A percentile compares a stretch with the other conserved stretches of the same genome.
Conservation (phyloP, 2,888 invertebrate genomes). For the Pachydiplax longipennis region DNA sequence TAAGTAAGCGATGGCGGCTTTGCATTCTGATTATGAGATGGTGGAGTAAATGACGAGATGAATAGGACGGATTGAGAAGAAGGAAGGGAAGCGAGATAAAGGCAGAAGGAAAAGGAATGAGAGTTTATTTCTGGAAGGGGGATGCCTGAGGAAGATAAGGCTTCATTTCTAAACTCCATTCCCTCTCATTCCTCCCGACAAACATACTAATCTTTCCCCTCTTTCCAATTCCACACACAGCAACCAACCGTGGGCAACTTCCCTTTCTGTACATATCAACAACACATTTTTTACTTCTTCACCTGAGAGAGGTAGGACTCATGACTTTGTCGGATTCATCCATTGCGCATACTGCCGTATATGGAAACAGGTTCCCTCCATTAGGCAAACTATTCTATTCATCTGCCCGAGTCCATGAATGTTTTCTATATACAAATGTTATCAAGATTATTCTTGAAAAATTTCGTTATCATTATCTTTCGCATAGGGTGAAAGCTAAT, state of each 20-base stretch:
- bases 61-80: neutral
- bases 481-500: no score
- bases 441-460: no score
- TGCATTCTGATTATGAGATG: neutral
- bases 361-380: no score
- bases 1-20: no score
- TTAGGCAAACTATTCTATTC: no score
- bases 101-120: neutral
- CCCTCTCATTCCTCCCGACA: neutral
- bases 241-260: neutral
- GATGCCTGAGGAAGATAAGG: constrained; percentile 12
- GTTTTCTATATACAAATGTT: no score
- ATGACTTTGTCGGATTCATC: no score
- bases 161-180: constrained; percentile 5
- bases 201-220: constrained; percentile 2
- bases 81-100: neutral
- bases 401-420: no score
- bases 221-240: neutral
- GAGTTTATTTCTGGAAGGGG: neutral
- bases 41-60: neutral
- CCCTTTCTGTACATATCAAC: neutral
- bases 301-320: neutral
- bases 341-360: no score
- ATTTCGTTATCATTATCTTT: no score
- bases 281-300: neutral